A percentile compares a stretch with the other conserved stretches of the same genome.
Evolutionary conservation across 2,797 vertebrate species (phyloP).

Genomic region (Petrocephalus schoutedeni): DNA sequence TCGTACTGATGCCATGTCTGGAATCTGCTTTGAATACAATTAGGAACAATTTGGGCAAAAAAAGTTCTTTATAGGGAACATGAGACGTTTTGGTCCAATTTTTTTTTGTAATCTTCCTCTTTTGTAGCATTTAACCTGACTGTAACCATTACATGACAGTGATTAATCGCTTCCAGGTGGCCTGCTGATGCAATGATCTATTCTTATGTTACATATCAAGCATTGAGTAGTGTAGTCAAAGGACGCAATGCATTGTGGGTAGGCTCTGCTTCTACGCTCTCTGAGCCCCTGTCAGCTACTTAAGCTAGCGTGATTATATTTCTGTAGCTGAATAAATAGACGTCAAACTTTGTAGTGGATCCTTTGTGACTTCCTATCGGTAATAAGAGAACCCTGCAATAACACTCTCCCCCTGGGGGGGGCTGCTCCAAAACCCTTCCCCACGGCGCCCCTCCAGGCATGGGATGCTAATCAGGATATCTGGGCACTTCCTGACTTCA

Average conservation of each 20-base stretch:
- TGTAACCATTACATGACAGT: constrained; percentile 15
- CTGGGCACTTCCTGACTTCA: not conserved
- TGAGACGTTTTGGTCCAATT: not conserved
- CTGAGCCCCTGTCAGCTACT: not conserved
- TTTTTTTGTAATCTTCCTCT: not conserved
- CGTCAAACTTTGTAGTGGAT: not conserved
- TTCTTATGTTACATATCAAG: constrained; percentile 33
- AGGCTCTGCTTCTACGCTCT: not conserved
- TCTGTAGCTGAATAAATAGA: not conserved
- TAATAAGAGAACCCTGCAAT: not conserved
- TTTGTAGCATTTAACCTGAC: constrained; percentile 28
- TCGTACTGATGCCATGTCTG: not conserved
- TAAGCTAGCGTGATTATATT: not conserved
- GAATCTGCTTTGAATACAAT: not conserved
- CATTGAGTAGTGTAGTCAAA: not conserved
- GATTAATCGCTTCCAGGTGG: constrained; percentile 41
- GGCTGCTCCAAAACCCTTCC: not conserved
- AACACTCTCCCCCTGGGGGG: not conserved
- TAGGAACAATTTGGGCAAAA: not conserved
- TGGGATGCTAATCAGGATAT: not conserved
- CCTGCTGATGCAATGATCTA: constrained; percentile 27
- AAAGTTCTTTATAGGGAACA: not conserved
- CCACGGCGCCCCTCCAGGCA: not conserved
- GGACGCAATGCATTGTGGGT: not conserved
- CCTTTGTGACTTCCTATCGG: not conserved